A percentile compares a stretch with the other conserved stretches of the same genome.
These are phyloP conservation scores for Megalonaias nervosa DNA, from an alignment of 1,140 invertebrate genomes.

Conservation along the genomic window DNA sequence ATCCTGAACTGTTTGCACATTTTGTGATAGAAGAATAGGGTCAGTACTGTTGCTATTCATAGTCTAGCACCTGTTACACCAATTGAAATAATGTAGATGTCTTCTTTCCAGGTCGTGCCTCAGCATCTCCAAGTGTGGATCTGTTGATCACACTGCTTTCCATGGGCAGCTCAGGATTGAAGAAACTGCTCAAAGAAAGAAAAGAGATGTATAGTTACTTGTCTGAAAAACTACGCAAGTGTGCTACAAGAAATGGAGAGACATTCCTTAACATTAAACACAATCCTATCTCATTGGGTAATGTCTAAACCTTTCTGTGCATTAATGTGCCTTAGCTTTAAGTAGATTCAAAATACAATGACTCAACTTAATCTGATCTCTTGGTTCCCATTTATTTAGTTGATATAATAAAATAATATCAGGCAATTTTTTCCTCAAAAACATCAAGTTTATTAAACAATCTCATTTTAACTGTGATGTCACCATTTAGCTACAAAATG, in stretches of 20 bases:
- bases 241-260: constrained; percentile 79
- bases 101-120: constrained; percentile 77
- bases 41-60: too few relatives aligned
- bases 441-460: too few relatives aligned
- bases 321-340: too few relatives aligned
- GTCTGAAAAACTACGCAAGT: constrained; percentile 74
- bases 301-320: constrained; percentile 13
- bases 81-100: not conserved
- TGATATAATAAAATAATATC: too few relatives aligned
- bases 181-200: constrained; percentile 78
- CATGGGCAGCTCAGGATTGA: constrained; percentile 81
- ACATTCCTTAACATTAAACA: constrained; percentile 78
- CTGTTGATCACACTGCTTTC: constrained; percentile 87
- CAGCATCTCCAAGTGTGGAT: constrained; percentile 82
- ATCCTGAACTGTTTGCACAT: too few relatives aligned
- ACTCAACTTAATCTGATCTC: too few relatives aligned
- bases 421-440: too few relatives aligned
- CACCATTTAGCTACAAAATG: too few relatives aligned
- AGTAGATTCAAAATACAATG: too few relatives aligned
- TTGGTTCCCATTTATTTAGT: too few relatives aligned
- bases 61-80: not conserved
- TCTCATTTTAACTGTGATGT: too few relatives aligned
- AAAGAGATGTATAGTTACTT: constrained; percentile 81
- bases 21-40: too few relatives aligned
- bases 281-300: constrained; percentile 86